Percentiles rank a stretch among this genome's conserved stretches.
phyloP scores from a whole-genome alignment of 2,797 vertebrate species.

The Erithacus rubecula region DNA sequence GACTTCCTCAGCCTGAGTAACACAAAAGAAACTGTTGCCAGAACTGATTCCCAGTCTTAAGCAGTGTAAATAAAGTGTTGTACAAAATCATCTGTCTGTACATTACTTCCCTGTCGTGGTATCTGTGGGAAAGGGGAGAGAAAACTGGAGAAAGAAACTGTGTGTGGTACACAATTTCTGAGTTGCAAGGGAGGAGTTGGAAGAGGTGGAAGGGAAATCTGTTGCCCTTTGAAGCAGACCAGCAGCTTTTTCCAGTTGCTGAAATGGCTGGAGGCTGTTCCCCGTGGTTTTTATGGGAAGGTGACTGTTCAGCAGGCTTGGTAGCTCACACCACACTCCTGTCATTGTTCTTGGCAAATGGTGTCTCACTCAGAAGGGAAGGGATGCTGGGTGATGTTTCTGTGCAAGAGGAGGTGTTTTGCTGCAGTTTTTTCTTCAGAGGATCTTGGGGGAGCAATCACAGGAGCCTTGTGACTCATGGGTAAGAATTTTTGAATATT shows the following conservation, averaged over 20 bases:
- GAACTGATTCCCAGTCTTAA: not conserved
- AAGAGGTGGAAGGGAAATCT: not conserved
- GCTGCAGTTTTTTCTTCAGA: not conserved
- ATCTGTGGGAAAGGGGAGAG: not conserved
- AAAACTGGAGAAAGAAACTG: not conserved
- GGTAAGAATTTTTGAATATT: not conserved
- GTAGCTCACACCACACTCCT: not conserved
- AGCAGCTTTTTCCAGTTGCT: not conserved
- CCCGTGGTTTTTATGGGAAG: too few species aligned
- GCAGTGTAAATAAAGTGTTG: constrained; percentile 20
- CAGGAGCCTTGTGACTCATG: fast-evolving
- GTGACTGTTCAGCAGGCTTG: not conserved
- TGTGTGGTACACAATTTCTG: not conserved
- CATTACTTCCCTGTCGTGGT: not conserved
- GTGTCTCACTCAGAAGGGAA: not conserved
- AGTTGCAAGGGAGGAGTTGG: not conserved
- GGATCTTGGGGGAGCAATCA: not conserved
- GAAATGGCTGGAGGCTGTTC: not conserved
- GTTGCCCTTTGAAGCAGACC: not conserved
- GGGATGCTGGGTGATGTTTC: not conserved
- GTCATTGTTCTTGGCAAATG: not conserved
- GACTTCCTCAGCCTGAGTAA: not conserved
- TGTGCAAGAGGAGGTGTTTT: not conserved
- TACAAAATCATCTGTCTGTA: not conserved
- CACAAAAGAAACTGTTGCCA: not conserved